Evolutionary conservation across 53 echinoderm and acorn worm species (phyloP), one percentile per base, ranked within the genome.

Genomic region (Patiria pectinifera): DNA sequence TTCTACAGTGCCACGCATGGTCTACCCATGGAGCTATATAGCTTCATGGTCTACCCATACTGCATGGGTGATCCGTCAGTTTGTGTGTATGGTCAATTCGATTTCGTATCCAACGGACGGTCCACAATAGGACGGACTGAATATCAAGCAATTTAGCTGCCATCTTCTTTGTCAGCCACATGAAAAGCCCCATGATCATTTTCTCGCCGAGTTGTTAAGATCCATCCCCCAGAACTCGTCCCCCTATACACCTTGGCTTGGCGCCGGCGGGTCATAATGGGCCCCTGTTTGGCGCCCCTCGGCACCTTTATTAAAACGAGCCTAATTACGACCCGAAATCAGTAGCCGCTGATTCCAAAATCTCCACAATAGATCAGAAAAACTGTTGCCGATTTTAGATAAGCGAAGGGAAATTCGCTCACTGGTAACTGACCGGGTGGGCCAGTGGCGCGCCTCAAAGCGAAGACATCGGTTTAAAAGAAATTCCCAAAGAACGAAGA

Each of bases 181-280:
- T 75, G 24, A 75, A 58, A 22, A 24, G 59, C 74, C 74, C 43
- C 49, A 53, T 86, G 86, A 86, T 86, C 45, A 24, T 6, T 78
- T 53, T 88, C 77, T 77, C 88, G 76, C 62, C 87, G 18, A 6
- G 10, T 59, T 78, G 22, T 59, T 18, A 75, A 75, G 86, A 45
- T 70, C 72, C 62, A 9, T 6, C 21, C 48, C 22, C 22, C 86
- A 6, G 8, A 21, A 11, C 59, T 35, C 35, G 15, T 26, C 53
- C 48, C 23, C 58, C 45, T 35, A 35, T 71, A 75, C 86, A 86
- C 58, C 59, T 49, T 48, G 76, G 85, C 62, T 53, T 86, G 86
- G 86, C 86, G 86, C 86, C 86, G 86, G 26, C 3, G 6, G 86
- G 66, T 14, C 3, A 72, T 86, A 25, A 75, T 21, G 75, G 75